Conservation (phyloP, 53 echinoderm and acorn worm species). For the Holothuria leucospilota region DNA sequence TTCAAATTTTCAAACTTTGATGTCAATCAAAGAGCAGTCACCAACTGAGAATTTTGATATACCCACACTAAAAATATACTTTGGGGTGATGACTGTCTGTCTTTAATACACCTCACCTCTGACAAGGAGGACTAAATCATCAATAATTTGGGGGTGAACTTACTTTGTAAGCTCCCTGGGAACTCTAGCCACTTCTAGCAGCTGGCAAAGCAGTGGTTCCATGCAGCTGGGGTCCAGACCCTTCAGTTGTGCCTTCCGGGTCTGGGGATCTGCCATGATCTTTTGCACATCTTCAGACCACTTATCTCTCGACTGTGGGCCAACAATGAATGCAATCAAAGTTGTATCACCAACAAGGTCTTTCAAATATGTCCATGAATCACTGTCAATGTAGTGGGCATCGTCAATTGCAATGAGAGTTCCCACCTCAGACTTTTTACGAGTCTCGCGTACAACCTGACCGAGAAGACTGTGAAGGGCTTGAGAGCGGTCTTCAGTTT, state of each 20-base stretch:
- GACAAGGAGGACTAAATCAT: background rate
- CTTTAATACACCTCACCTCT: no score
- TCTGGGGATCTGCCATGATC: slow-evolving; percentile 65
- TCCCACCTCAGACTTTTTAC: slow-evolving; percentile 58
- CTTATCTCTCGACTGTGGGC: slow-evolving; percentile 8
- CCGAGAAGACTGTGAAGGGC: slow-evolving; percentile 81
- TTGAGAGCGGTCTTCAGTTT: slow-evolving; percentile 64
- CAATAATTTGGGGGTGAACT: slow-evolving; percentile 6
- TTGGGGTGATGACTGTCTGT: no score
- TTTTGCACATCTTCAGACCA: slow-evolving; percentile 64
- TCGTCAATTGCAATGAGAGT: slow-evolving; percentile 94
- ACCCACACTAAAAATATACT: no score
- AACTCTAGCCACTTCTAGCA: slow-evolving; percentile 79
- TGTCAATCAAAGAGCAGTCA: no score
- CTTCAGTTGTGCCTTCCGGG: slow-evolving; percentile 72
- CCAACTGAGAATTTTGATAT: no score
- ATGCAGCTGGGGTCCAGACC: slow-evolving; percentile 84
- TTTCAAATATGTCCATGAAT: slow-evolving; percentile 89
- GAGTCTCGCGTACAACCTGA: slow-evolving; percentile 71
- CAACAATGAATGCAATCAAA: slow-evolving; percentile 29
- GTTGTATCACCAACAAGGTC: slow-evolving; percentile 64
- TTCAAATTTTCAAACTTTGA: no score
- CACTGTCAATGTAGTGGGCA: slow-evolving; percentile 92
- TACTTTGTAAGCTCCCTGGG: slow-evolving; percentile 91
- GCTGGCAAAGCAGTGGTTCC: slow-evolving; percentile 90